A percentile compares a stretch with the other conserved stretches of the same genome.
These are phyloP conservation scores for Rhea pennata DNA, from an alignment of 2,113 vertebrate species.

Conservation along the genomic window DNA sequence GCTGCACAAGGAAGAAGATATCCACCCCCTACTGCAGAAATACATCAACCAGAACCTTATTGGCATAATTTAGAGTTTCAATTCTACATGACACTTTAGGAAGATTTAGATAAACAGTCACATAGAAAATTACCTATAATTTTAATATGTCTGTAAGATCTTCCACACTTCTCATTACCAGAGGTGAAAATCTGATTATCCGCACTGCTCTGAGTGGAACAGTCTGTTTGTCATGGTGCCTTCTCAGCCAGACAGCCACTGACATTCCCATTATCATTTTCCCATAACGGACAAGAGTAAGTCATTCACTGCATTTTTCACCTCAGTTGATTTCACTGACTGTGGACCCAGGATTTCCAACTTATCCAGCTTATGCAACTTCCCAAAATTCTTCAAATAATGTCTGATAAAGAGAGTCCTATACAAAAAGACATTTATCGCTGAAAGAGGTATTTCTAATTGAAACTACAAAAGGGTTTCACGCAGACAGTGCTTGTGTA, in stretches of 20 bases:
- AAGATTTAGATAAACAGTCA: not conserved
- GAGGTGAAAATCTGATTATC: not conserved
- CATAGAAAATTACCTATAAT: not conserved
- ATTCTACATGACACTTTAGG: not conserved
- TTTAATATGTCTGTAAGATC: not conserved
- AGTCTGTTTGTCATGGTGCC: not conserved
- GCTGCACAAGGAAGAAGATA: not conserved
- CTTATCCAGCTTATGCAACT: not conserved
- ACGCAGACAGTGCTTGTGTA: not conserved
- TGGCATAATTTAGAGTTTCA: not conserved
- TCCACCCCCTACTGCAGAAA: not conserved
- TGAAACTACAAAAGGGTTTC: not conserved
- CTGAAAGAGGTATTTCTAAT: not conserved
- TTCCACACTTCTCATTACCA: not conserved
- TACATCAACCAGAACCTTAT: not conserved
- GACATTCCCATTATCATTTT: conserved; percentile 2
- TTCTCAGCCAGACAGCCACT: not conserved
- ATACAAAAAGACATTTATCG: not conserved
- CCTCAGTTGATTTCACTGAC: not conserved
- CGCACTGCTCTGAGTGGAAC: not conserved
- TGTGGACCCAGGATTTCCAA: not conserved
- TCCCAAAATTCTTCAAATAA: not conserved
- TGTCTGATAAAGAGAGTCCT: not conserved
- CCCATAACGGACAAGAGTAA: not conserved
- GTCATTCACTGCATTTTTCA: not conserved